Base-by-base conservation (phyloP, 2,888 invertebrate genomes). In the Vandiemenella viatica region DNA sequence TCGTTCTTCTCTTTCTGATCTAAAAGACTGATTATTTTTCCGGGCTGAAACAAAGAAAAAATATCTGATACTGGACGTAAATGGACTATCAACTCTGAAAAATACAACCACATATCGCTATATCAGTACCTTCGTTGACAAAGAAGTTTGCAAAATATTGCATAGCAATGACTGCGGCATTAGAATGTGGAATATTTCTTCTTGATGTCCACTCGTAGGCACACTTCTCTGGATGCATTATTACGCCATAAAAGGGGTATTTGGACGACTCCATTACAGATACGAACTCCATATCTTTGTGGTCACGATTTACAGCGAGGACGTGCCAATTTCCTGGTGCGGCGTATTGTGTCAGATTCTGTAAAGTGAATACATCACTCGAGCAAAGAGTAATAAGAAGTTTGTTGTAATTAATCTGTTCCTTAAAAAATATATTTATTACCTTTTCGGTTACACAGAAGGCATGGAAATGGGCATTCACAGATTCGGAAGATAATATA, bases 191-290 rank as follows among this genome's bases (percentile, higher is more conserved):
- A 52, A 86, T 77, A 1, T 68, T 65, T 48, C 70, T 71, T 8
- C 66, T 71, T 20, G 59, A 58, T 45, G 71, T 73, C 80, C 81
- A 89, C 65, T 90, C 89, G 61, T 80, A 93, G 0, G 76, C 66
- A 59, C 77, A 80, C 61, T 91, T 90, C 65, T 95, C 95, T 0
- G 93, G 91, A 62, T 95, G 95, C 66, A 88, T 93, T 65, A 92
- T 91, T 0, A 82, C 70, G 1, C 83, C 92, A 64, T 81, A 93
- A 61, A 91, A 80, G 8, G 93, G 93, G 53, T 68, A 78, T 61
- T 67, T 69, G 6, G 59, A 70, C 55, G 82, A 78, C 67, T 93
- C 92, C 51, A 86, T 67, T 1, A 79, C 72, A 0, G 91, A 85
- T 26, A 93, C 76, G 59, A 85, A 93, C 56, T 74, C 67, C 0